A percentile compares a stretch with the other conserved stretches of the same genome.
Evolutionary conservation across 2,113 vertebrate genomes (phyloP).

Genomic region (Vicugna pacos): DNA sequence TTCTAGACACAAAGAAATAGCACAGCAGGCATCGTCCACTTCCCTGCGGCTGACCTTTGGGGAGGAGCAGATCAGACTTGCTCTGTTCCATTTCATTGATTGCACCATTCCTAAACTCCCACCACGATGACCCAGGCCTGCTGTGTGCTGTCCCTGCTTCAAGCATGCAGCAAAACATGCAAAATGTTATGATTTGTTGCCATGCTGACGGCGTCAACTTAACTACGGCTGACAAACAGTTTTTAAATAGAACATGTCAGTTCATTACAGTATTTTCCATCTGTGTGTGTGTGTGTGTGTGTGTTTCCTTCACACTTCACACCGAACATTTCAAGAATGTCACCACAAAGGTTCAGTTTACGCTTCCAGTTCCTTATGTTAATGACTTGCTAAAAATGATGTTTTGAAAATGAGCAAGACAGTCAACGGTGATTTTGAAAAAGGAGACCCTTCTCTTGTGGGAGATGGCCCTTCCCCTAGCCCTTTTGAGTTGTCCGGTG

Average conservation of each 20-base stretch:
- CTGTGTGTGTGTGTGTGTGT: constrained; percentile 53
- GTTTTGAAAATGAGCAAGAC: constrained; percentile 77
- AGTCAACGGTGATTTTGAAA: constrained; percentile 29
- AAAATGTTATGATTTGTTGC: constrained; percentile 89
- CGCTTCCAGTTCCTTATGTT: constrained; percentile 70
- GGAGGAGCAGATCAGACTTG: neutral
- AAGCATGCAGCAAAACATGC: constrained; percentile 78
- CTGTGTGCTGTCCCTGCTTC: constrained; percentile 10
- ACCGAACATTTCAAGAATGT: constrained; percentile 85
- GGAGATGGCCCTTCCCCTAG: neutral
- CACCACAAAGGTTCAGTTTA: constrained; percentile 83
- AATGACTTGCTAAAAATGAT: constrained; percentile 73
- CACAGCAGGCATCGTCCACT: constrained; percentile 16
- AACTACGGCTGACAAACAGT: constrained; percentile 90
- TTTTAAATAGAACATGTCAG: constrained; percentile 91
- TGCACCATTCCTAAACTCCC: constrained; percentile 61
- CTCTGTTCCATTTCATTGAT: neutral
- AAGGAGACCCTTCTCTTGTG: constrained; percentile 62
- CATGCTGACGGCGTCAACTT: constrained; percentile 89
- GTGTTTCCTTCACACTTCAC: constrained; percentile 75
- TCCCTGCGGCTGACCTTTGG: neutral
- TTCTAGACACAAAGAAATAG: neutral
- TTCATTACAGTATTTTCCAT: constrained; percentile 89
- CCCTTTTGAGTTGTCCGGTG: neutral
- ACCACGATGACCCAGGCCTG: constrained; percentile 49